phyloP scores from a whole-genome alignment of 1,140 invertebrate species.

The Nasonia longicornis region DNA sequence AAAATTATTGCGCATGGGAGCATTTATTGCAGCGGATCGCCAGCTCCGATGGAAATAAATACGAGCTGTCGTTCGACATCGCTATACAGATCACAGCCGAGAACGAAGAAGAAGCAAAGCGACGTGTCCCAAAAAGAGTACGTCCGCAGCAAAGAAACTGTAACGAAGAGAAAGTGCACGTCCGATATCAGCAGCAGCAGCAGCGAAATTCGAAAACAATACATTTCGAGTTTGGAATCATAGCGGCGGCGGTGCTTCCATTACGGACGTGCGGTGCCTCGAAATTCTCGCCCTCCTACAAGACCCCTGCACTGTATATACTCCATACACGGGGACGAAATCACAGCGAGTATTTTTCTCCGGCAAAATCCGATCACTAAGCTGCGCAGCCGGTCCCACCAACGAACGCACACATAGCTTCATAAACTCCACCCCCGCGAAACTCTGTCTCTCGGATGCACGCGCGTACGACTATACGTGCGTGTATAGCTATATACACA shows the following conservation, averaged over 20 bases:
- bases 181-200: not conserved
- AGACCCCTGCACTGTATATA: too few relatives aligned
- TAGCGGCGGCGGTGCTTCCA: not conserved
- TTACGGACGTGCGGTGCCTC: conserved; percentile 1
- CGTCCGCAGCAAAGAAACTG: not conserved
- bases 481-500: not conserved
- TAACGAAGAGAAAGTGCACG: not conserved
- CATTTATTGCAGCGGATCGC: too few relatives aligned
- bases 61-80: not conserved
- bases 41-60: not conserved
- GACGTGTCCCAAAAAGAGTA: not conserved
- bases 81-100: not conserved
- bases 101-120: not conserved
- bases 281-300: not conserved
- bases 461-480: not conserved
- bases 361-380: conserved; percentile 7
- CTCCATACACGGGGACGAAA: not conserved
- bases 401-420: not conserved
- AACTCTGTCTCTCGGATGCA: not conserved
- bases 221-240: conserved; percentile 11
- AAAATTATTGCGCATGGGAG: too few relatives aligned
- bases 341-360: conserved; percentile 16
- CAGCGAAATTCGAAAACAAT: conserved; percentile 4
- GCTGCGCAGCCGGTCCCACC: not conserved
- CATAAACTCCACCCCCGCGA: not conserved